Evolutionary conservation across 2,888 invertebrate genomes (phyloP), one percentile per base, ranked within the genome.

Genomic region (Barypeithes pellucidus): DNA sequence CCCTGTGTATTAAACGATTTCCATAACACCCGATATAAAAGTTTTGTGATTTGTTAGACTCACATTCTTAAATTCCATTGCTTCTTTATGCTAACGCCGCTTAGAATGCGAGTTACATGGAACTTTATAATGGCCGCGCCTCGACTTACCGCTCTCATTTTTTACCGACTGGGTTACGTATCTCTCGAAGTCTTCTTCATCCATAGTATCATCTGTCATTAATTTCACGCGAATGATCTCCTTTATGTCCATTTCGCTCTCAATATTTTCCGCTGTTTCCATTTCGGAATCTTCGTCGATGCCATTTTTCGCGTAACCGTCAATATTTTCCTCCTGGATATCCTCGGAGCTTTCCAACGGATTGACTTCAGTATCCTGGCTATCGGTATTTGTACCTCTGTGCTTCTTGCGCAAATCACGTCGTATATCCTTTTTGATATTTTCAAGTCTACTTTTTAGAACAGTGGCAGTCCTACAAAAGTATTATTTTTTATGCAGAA

Each of bases 361-460:
- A 50, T 50, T 33, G 14, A 29, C 14, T 14, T 45, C 50, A 12
- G 8, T 43, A 43, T 61, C 16, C 8, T 14, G 41, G 22, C 41
- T 41, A 11, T 22, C 29, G 20, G 54, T 24, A 14, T 54, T 66
- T 14, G 24, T 29, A 20, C 18, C 39, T 20, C 24, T 24, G 1
- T 66, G 54, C 16, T 24, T 66, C 14, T 54, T 66, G 4, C 66
- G 20, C 22, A 66, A 18, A 33, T 43, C 45, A 11, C 65, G 43
- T n/a, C 71, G 52, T 9, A 45, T 59, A 9, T 72, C 66, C 24
- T 72, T 72, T 72, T 67, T 72, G 1, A 72, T 72, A 57, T 72
- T 72, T 39, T 67, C 72, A n/a, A 67, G 67, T 41, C 66, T 24
- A 14, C 52, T 60, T 66, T 67, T 72, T 16, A 72, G 59, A 4